phyloP scores from a whole-genome alignment of 1,140 invertebrate species.

The Cardiocondyla obscurior region DNA sequence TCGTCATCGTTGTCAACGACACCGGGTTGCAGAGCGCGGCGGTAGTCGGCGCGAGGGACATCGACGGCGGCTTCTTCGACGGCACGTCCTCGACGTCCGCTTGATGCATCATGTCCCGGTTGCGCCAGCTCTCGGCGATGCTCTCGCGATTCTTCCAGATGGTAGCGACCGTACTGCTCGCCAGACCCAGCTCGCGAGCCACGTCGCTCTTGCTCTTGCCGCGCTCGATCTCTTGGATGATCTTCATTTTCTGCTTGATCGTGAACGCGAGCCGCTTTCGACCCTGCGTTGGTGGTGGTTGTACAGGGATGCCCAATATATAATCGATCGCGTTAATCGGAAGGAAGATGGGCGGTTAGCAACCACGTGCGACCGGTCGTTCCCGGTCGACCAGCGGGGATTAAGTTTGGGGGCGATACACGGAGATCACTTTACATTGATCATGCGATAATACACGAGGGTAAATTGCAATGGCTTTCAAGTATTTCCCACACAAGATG shows the following conservation, averaged over 20 bases:
- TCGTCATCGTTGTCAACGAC: slow-evolving; percentile 46
- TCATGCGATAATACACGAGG: neutral
- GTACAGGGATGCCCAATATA: slow-evolving; percentile 72
- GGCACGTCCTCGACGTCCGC: slow-evolving; percentile 51
- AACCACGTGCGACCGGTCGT: slow-evolving; percentile 22
- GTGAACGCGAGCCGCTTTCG: slow-evolving; percentile 86
- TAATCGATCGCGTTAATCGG: slow-evolving; percentile 72
- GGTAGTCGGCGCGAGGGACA: slow-evolving; percentile 29
- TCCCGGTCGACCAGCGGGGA: neutral
- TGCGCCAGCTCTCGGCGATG: slow-evolving; percentile 83
- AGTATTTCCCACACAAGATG: neutral
- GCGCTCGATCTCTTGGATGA: slow-evolving; percentile 86
- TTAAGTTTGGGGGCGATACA: slow-evolving; percentile 18
- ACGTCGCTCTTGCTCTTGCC: slow-evolving; percentile 86
- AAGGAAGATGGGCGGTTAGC: neutral
- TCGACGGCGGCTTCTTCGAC: slow-evolving; percentile 51
- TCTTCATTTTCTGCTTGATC: slow-evolving; percentile 87
- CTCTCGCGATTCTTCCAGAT: slow-evolving; percentile 86
- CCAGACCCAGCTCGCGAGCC: slow-evolving; percentile 85
- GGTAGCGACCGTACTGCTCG: slow-evolving; percentile 86
- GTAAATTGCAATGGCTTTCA: neutral
- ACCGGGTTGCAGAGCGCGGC: slow-evolving; percentile 47
- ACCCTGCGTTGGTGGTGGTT: slow-evolving; percentile 82
- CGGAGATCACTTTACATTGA: slow-evolving; percentile 20
- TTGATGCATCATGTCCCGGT: slow-evolving; percentile 82